Conservation (phyloP, 2,797 vertebrate species). For the Diceros bicornis region DNA sequence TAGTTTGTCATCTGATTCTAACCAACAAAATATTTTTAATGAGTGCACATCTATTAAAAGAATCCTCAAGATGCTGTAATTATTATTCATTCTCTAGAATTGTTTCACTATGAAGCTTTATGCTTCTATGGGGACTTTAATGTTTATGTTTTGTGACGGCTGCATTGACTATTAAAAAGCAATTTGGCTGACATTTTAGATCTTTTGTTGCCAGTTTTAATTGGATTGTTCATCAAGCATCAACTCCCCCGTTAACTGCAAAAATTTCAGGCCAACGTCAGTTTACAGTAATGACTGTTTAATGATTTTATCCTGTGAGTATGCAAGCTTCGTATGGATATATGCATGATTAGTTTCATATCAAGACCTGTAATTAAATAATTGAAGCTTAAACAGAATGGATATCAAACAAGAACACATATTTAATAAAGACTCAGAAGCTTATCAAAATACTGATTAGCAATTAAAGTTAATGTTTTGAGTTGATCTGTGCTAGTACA, state of each 20-base stretch:
- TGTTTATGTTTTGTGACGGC: constrained; percentile 93
- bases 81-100: constrained; percentile 93
- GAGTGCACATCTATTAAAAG: constrained; percentile 90
- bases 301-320: constrained; percentile 91
- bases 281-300: constrained; percentile 92
- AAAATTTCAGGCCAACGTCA: constrained; percentile 91
- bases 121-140: constrained; percentile 90
- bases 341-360: constrained; percentile 91
- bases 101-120: constrained; percentile 91
- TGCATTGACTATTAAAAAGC: constrained; percentile 93
- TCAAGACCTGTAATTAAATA: constrained; percentile 92
- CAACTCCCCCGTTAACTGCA: constrained; percentile 92
- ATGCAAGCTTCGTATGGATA: constrained; percentile 88
- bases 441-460: constrained; percentile 83
- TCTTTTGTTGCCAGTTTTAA: constrained; percentile 94
- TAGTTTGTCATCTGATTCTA: constrained; percentile 89
- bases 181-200: constrained; percentile 94
- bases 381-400: constrained; percentile 89
- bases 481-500: constrained; percentile 76
- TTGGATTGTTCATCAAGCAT: constrained; percentile 94
- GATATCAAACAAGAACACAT: constrained; percentile 84
- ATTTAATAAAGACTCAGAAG: constrained; percentile 84
- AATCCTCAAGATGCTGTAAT: constrained; percentile 92
- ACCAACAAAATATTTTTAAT: constrained; percentile 91
- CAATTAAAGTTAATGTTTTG: constrained; percentile 83